Evolutionary conservation across 1,140 invertebrate species (phyloP).

Genomic region (Galendromus occidentalis): DNA sequence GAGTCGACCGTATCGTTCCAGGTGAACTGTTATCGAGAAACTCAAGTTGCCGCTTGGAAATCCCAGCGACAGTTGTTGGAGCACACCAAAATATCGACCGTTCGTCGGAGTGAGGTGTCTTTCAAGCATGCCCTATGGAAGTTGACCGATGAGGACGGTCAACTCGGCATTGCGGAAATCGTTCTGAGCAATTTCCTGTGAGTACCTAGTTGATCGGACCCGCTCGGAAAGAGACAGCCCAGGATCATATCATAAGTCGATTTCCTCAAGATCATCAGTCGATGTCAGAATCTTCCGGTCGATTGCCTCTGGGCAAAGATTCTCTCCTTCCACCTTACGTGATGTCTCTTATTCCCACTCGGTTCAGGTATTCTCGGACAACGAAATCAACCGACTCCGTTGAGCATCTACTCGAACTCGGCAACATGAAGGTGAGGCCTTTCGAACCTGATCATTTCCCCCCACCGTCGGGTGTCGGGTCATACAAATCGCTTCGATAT

Average conservation of each 20-base stretch:
- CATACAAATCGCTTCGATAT: slow-evolving; percentile 68
- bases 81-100: slow-evolving; percentile 30
- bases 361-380: slow-evolving; percentile 65
- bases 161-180: slow-evolving; percentile 86
- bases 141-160: slow-evolving; percentile 88
- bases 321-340: too few species aligned
- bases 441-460: too few species aligned
- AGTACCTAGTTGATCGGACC: slow-evolving; percentile 28
- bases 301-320: too few species aligned
- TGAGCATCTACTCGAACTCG: slow-evolving; percentile 88
- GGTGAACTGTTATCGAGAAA: slow-evolving; percentile 55
- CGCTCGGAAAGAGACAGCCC: too few species aligned
- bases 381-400: slow-evolving; percentile 91
- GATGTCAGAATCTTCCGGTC: too few species aligned
- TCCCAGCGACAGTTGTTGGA: neutral
- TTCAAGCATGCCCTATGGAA: slow-evolving; percentile 98
- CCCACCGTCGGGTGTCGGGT: too few species aligned
- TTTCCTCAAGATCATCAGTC: too few species aligned
- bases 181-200: slow-evolving; percentile 84
- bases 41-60: slow-evolving; percentile 36
- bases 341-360: neutral
- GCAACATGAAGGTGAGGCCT: slow-evolving; percentile 85
- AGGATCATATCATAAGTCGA: too few species aligned
- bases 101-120: slow-evolving; percentile 84
- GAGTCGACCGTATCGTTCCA: neutral